These are phyloP conservation scores for Chlamydotis undulata DNA, from an alignment of 2,113 vertebrate species.

Conservation along the genomic window DNA sequence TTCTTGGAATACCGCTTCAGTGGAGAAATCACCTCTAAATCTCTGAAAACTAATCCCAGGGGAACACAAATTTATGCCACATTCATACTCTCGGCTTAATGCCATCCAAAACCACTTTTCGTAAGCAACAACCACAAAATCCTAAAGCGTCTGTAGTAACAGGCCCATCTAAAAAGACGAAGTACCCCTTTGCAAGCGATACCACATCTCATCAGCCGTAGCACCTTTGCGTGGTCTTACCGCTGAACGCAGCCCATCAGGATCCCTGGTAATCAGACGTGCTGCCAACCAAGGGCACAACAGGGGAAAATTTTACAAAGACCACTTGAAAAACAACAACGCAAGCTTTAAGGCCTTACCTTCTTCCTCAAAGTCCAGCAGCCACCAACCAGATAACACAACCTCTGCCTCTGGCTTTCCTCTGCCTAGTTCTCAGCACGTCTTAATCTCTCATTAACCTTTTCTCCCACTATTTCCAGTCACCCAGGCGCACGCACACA, in stretches of 20 bases:
- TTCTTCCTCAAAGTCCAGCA: background rate
- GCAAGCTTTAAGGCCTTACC: background rate
- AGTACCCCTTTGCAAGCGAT: background rate
- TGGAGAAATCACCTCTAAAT: background rate
- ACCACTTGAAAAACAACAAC: background rate
- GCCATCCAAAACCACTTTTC: background rate
- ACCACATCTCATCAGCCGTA: background rate
- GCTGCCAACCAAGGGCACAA: background rate
- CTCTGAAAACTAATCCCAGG: background rate
- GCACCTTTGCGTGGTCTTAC: background rate
- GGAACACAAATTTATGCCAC: accelerated
- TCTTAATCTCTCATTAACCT: background rate
- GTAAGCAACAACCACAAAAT: background rate
- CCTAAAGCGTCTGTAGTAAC: accelerated
- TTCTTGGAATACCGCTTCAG: background rate
- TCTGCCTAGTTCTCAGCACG: background rate
- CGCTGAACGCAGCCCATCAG: background rate
- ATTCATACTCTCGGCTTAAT: background rate
- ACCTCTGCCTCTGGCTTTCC: background rate
- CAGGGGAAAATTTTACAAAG: background rate
- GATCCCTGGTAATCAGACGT: background rate
- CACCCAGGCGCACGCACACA: background rate
- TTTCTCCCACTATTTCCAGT: background rate
- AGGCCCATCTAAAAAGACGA: background rate
- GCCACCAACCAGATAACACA: background rate